Evolutionary conservation across 37 sponge, comb jelly and placozoan genomes (phyloP), one percentile per base, ranked within the genome.

Genomic region (Oscarella lobularis): DNA sequence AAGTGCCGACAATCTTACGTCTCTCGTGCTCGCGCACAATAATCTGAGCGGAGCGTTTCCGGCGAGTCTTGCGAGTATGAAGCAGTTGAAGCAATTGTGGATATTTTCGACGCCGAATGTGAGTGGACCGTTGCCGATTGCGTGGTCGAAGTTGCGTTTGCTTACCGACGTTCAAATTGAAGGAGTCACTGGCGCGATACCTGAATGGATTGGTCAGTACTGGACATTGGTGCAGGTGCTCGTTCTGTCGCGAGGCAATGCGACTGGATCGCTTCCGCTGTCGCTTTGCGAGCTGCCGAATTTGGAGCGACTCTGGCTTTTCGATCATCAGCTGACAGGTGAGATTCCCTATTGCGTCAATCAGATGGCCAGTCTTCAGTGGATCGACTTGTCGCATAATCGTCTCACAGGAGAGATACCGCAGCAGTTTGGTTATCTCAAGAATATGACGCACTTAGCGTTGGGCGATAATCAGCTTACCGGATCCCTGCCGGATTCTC

Each of bases 301-400:
- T 0, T 41, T 90, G 1, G 60, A 76, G 60, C 9, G 33, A 2
- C 41, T 90, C 35, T 78, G 84, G 67, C 76, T 90, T 4, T 90
- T 90, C 48, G 38, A 81, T 20, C 86, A 90, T 48, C 60, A 67
- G 2, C 38, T 90, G 6, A 33, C 66, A 3, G 87, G 87, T 33
- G 20, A 38, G 0, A 37, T 90, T 0, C 91, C 91, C 0, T 54
- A 2, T 5, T 90, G 91, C 66, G 39, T 90, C 0, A 77, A 85
- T 39, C 3, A 78, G 29, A 31, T 90, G 79, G 38, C 36, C 5
- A 48, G 35, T 3, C 66, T 90, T 38, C 0, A 27, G 31, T 60
- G 75, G 31, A 6, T 90, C 3, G 84, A 83, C 34, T 31, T 90
- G 3, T 84, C 85, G n/a, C 72, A 83, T 37, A 90, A 90, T 48